A percentile compares a stretch with the other conserved stretches of the same genome.
Conservation (phyloP, 2,113 vertebrate species). For the Thamnaconus septentrionalis region DNA sequence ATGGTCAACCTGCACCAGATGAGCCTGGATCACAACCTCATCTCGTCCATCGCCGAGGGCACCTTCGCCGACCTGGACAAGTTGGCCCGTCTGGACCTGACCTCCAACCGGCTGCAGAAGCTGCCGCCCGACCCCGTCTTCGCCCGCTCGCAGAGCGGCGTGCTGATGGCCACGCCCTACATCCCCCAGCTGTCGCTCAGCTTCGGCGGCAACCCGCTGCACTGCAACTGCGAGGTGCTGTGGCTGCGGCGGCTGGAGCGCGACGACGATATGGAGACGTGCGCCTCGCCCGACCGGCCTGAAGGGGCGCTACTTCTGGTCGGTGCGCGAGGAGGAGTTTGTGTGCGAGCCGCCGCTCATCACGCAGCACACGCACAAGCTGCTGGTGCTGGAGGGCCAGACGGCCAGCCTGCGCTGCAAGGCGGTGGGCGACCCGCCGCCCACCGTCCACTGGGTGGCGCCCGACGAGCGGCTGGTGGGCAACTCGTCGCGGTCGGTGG, state of each 20-base stretch:
- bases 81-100: conserved; percentile 92
- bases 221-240: conserved; percentile 95
- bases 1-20: conserved; percentile 97
- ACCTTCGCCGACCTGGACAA: conserved; percentile 90
- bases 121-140: conserved; percentile 95
- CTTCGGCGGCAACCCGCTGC: conserved; percentile 93
- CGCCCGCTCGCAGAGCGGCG: conserved; percentile 85
- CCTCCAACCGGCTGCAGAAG: conserved; percentile 95
- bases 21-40: conserved; percentile 95
- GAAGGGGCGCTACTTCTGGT: conserved; percentile 97
- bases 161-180: conserved; percentile 82
- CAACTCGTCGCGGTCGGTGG: conserved; percentile 87
- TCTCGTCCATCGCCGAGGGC: conserved; percentile 88
- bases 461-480: conserved; percentile 91
- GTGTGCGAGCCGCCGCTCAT: conserved; percentile 94
- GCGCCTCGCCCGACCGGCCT: conserved; percentile 89
- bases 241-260: conserved; percentile 91
- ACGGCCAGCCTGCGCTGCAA: conserved; percentile 93
- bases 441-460: conserved; percentile 94
- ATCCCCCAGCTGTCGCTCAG: conserved; percentile 87
- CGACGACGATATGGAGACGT: conserved; percentile 96
- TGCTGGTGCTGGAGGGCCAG: conserved; percentile 95
- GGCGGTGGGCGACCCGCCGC: conserved; percentile 92
- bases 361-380: conserved; percentile 93
- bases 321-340: conserved; percentile 92